Base-by-base conservation (phyloP, 2,113 vertebrate species). In the Nycticryphes semicollaris region DNA sequence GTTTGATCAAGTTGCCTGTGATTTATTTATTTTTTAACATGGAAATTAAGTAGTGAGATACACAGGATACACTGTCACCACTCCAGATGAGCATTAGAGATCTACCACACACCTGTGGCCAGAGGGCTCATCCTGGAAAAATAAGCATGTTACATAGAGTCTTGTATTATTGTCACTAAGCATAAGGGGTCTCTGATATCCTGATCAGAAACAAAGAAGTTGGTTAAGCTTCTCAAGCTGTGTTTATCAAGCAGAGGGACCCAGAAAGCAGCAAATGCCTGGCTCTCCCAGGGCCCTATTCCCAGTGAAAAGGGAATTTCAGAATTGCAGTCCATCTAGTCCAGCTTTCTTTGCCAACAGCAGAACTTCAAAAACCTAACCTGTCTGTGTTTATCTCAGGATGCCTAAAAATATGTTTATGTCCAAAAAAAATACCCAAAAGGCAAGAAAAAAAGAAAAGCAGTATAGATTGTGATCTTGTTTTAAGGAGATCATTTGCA, bases 181-280 rank as follows among this genome's bases (percentile, higher is more conserved):
- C 7, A 14, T 35, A 5, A 51, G 48, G 24, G 20, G 35, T 27
- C 53, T 45, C 66, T 45, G 72, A 13, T 25, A 25, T 2, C 10
- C 6, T 2, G 1, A 56, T 7, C 33, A 11, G 68, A 47, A 84
- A 8, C 7, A 41, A 41, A 73, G 21, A 7, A 1, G 5, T 30
- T 39, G 24, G 12, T 39, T 14, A 15, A 59, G 62, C 7, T 50
- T 7, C 28, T 30, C 27, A 28, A 14, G 54, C 3, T 21, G 11
- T 12, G 56, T 18, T 8, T 0, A 25, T 7, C 37, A 8, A 15
- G 31, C 28, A 15, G 77, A 56, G 35, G 10, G 15, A 16, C 3
- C 39, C 1, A 1, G 6, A 5, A 45, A 25, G 0, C 50, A 41
- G 43, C 7, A 48, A 15, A 24, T 0, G 4, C 31, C 2, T 0